phyloP scores from a whole-genome alignment of 2,113 vertebrate species.

The Arvicanthis niloticus region DNA sequence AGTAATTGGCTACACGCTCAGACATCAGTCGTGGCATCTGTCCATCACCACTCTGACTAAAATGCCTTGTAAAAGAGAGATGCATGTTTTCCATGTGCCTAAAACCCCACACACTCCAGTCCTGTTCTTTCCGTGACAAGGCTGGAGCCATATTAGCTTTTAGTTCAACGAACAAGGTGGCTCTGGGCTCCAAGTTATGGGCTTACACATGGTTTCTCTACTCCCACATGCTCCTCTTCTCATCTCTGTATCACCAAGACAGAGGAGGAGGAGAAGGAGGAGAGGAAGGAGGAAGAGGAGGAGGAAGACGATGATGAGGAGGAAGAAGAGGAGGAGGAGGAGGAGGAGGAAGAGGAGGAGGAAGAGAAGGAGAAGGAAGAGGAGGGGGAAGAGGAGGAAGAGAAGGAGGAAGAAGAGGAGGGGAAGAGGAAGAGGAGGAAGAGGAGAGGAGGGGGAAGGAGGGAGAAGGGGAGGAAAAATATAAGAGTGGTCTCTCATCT shows the following conservation, averaged over 20 bases:
- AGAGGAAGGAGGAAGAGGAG: neutral
- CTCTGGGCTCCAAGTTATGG: neutral
- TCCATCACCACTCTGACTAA: neutral
- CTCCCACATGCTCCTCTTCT: neutral
- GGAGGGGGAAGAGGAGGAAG: too few relatives aligned
- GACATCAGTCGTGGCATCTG: constrained; percentile 32
- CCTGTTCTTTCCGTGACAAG: neutral
- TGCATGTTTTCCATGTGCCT: neutral
- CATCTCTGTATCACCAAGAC: neutral
- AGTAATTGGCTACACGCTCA: constrained; percentile 8
- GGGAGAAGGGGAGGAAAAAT: too few relatives aligned
- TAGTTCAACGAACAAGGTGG: neutral
- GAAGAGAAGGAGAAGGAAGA: too few relatives aligned
- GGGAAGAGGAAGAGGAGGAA: too few relatives aligned
- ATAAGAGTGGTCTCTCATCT: neutral
- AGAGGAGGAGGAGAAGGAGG: neutral
- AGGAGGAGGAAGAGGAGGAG: too few relatives aligned
- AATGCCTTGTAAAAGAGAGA: constrained; percentile 40
- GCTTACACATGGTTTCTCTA: neutral
- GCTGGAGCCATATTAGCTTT: neutral
- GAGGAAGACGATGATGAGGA: too few relatives aligned
- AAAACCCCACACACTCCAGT: neutral
- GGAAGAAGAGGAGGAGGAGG: too few relatives aligned
- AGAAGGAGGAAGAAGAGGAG: neutral
- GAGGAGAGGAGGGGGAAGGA: too few relatives aligned